Percentiles rank a stretch among this genome's conserved stretches.
These are phyloP conservation scores for Stomatorhinus walkeri DNA, from an alignment of 2,797 vertebrate species.

Conservation along the genomic window DNA sequence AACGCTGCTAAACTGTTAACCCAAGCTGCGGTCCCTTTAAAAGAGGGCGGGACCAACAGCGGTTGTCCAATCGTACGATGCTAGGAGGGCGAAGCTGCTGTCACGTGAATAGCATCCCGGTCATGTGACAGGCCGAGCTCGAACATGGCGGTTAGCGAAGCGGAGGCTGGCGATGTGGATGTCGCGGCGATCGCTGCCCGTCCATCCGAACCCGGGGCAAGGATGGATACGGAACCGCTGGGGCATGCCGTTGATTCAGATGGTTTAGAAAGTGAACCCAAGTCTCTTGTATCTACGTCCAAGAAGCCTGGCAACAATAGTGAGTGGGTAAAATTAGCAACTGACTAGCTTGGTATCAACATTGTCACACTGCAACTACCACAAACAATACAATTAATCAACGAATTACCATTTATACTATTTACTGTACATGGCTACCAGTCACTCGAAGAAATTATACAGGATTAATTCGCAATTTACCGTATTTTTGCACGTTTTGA, in stretches of 20 bases:
- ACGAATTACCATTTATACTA: background rate
- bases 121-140: slow-evolving; percentile 53
- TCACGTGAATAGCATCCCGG: slow-evolving; percentile 50
- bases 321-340: slow-evolving; percentile 32
- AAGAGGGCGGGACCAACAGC: background rate
- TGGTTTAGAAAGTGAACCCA: slow-evolving; percentile 35
- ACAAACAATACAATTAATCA: background rate
- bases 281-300: slow-evolving; percentile 20
- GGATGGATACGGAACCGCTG: background rate
- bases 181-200: slow-evolving; percentile 48
- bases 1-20: background rate
- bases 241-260: background rate
- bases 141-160: slow-evolving; percentile 36
- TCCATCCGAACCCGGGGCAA: slow-evolving; percentile 14
- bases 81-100: slow-evolving; percentile 15
- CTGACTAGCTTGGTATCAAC: background rate
- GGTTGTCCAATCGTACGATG: background rate
- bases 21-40: background rate
- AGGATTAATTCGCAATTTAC: background rate
- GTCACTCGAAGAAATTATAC: background rate
- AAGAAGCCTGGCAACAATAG: slow-evolving; percentile 55
- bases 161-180: slow-evolving; percentile 57
- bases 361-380: background rate
- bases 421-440: background rate
- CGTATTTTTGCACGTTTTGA: background rate